phyloP scores from a whole-genome alignment of 2,888 invertebrate species.

The Macropis europaea region DNA sequence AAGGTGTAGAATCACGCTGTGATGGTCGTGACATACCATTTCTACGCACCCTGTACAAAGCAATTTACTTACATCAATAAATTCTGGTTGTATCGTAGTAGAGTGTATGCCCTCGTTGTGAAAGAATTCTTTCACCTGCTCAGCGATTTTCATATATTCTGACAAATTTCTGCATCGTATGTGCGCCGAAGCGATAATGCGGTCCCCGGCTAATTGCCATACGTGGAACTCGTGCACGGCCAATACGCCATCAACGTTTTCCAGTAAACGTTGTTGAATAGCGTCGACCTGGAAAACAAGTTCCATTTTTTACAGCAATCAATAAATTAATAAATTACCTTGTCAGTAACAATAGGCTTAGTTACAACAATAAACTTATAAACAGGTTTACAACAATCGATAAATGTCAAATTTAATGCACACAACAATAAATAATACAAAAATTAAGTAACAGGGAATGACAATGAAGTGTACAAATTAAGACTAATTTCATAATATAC shows the following conservation, averaged over 20 bases:
- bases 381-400: too few species aligned
- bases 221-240: slow-evolving; percentile 99
- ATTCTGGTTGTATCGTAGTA: slow-evolving; percentile 99
- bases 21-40: not conserved
- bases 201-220: slow-evolving; percentile 98
- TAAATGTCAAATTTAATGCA: too few species aligned
- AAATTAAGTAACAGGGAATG: too few species aligned
- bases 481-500: too few species aligned
- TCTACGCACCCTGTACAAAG: not conserved
- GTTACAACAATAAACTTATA: too few species aligned
- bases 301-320: not conserved
- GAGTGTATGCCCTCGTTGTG: slow-evolving; percentile 99
- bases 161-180: slow-evolving; percentile 96
- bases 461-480: too few species aligned
- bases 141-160: slow-evolving; percentile 98
- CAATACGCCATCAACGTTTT: slow-evolving; percentile 95
- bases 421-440: too few species aligned
- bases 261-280: slow-evolving; percentile 91
- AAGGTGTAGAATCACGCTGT: too few species aligned
- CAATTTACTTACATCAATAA: slow-evolving; percentile 87
- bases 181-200: slow-evolving; percentile 98
- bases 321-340: too few species aligned
- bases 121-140: slow-evolving; percentile 97
- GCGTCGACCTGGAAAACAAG: slow-evolving; percentile 86
- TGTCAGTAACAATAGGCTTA: too few species aligned